Percentiles rank a stretch among this genome's conserved stretches.
phyloP scores from a whole-genome alignment of 2,797 vertebrate species.

The Coluber constrictor region DNA sequence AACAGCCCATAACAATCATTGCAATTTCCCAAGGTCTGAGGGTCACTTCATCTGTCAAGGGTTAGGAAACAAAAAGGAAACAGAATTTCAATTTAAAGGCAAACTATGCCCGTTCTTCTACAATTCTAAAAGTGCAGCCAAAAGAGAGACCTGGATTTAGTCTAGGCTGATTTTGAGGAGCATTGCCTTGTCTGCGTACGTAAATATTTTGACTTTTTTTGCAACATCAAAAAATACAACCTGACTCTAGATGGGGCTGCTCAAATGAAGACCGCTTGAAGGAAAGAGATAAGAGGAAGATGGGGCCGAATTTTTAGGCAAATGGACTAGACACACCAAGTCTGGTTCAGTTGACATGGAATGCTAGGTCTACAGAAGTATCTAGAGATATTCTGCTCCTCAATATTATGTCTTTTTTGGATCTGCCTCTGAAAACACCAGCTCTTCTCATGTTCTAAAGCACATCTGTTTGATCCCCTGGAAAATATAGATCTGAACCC shows the following conservation, averaged over 20 bases:
- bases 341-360: not conserved
- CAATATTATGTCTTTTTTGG: not conserved
- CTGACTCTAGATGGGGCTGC: not conserved
- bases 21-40: constrained; percentile 6
- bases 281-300: not conserved
- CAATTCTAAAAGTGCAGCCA: not conserved
- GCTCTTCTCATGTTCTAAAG: not conserved
- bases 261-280: not conserved
- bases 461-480: too few relatives aligned
- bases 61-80: not conserved
- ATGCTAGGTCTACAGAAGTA: not conserved
- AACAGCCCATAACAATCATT: constrained; percentile 12
- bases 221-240: not conserved
- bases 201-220: not conserved
- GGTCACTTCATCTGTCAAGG: not conserved
- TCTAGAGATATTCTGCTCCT: not conserved
- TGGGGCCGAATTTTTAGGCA: not conserved
- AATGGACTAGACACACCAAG: not conserved
- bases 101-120: not conserved
- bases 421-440: not conserved
- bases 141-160: not conserved
- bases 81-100: not conserved
- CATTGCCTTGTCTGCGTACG: not conserved
- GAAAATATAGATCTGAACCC: not conserved
- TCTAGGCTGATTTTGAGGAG: not conserved